Evolutionary conservation across 2,888 invertebrate genomes (phyloP).

Genomic region (Pinctada fucata): DNA sequence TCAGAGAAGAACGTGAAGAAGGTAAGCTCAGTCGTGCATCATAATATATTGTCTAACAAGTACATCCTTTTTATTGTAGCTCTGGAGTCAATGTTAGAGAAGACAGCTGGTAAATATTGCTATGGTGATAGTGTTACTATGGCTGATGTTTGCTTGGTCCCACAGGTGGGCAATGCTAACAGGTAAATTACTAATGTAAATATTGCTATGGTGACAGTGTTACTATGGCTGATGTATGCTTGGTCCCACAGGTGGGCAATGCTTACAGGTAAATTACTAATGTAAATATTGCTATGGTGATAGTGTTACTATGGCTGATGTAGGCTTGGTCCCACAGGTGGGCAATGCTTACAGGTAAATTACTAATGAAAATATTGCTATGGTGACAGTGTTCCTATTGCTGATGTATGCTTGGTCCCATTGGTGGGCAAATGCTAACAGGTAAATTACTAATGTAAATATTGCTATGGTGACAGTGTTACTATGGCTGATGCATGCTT

Average conservation of each 20-base stretch:
- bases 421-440: constrained; percentile 94
- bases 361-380: constrained; percentile 84
- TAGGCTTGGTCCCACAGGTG: constrained; percentile 96
- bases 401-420: constrained; percentile 96
- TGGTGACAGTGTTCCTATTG: constrained; percentile 94
- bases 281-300: constrained; percentile 91
- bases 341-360: constrained; percentile 91
- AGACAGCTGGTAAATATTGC: constrained; percentile 87
- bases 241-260: constrained; percentile 97
- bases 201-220: constrained; percentile 96
- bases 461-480: constrained; percentile 94
- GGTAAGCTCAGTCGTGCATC: too few species aligned
- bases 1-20: too few species aligned
- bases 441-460: constrained; percentile 81
- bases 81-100: constrained; percentile 89
- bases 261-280: constrained; percentile 84
- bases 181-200: constrained; percentile 80
- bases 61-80: constrained; percentile 79
- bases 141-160: constrained; percentile 96
- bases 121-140: constrained; percentile 95
- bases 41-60: too few species aligned
- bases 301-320: constrained; percentile 94
- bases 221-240: constrained; percentile 94
- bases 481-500: constrained; percentile 96
- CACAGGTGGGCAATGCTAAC: constrained; percentile 95